Conservation (phyloP, 2,797 vertebrate genomes). For the Silurus aristotelis region DNA sequence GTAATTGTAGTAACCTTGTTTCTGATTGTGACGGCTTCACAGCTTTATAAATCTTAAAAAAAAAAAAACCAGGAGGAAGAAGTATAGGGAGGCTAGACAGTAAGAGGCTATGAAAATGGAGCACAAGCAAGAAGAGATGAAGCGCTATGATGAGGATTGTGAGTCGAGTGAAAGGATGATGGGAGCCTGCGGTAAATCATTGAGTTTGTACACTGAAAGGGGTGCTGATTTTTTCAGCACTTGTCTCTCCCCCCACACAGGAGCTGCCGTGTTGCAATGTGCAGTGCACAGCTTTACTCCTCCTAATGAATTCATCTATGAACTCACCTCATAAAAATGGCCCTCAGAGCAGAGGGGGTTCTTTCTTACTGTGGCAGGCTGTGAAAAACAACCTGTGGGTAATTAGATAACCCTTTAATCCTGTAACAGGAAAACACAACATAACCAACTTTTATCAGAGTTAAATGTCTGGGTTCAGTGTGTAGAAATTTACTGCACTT, state of each 20-base stretch:
- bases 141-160: conserved; percentile 48
- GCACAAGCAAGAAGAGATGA: conserved; percentile 51
- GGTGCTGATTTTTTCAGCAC: conserved; percentile 44
- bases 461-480: conserved; percentile 5
- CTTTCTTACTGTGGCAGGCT: conserved; percentile 24
- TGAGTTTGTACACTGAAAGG: conserved; percentile 29
- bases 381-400: conserved; percentile 40
- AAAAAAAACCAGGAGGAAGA: not conserved
- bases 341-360: conserved; percentile 13
- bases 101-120: conserved; percentile 19
- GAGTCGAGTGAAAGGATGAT: conserved; percentile 57
- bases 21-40: not conserved
- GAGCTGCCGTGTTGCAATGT: conserved; percentile 49
- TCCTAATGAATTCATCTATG: conserved; percentile 57
- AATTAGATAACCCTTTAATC: conserved; percentile 43
- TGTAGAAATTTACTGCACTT: conserved; percentile 1
- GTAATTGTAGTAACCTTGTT: not conserved
- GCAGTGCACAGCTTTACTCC: conserved; percentile 47
- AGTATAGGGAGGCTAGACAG: not conserved
- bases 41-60: not conserved
- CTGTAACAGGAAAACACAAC: conserved; percentile 23
- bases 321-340: conserved; percentile 60
- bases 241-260: conserved; percentile 46
- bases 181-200: conserved; percentile 57
- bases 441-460: conserved; percentile 31